Conservation (phyloP, 2,797 vertebrate genomes). For the Spea hammondii region DNA sequence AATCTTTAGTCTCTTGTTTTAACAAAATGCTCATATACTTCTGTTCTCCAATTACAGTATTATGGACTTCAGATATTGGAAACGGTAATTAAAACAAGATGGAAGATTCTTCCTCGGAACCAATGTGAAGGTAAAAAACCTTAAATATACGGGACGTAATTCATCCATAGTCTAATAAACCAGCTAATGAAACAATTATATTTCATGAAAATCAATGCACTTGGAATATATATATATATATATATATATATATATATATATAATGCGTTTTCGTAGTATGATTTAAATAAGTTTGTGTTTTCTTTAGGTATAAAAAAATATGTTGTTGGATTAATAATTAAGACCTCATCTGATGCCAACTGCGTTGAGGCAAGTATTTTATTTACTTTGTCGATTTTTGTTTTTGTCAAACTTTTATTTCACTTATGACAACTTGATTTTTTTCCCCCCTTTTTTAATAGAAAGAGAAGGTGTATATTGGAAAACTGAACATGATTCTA, state of each 20-base stretch:
- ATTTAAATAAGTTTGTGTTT: too few relatives aligned
- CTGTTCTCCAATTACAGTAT: conserved; percentile 90
- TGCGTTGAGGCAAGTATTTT: conserved; percentile 85
- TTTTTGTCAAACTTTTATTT: neutral
- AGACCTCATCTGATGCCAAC: conserved; percentile 90
- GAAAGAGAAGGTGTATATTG: conserved; percentile 97
- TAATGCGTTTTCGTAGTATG: too few relatives aligned
- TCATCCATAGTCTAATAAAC: too few relatives aligned
- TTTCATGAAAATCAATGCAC: too few relatives aligned
- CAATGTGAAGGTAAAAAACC: conserved; percentile 89
- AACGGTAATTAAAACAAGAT: conserved; percentile 97
- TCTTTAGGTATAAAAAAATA: conserved; percentile 93
- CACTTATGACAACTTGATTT: neutral
- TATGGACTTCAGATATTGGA: conserved; percentile 98
- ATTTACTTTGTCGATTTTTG: neutral
- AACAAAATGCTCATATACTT: conserved; percentile 65
- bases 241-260: too few relatives aligned
- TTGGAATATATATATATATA: too few relatives aligned
- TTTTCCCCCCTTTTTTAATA: conserved; percentile 54
- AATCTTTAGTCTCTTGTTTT: conserved; percentile 39
- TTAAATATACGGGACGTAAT: neutral
- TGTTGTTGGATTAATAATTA: conserved; percentile 95
- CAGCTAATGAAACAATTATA: too few relatives aligned
- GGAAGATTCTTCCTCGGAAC: conserved; percentile 97
- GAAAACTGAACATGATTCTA: conserved; percentile 98